Evolutionary conservation across 1,140 invertebrate species (phyloP).

Genomic region (Pseudomyrmex gracilis): DNA sequence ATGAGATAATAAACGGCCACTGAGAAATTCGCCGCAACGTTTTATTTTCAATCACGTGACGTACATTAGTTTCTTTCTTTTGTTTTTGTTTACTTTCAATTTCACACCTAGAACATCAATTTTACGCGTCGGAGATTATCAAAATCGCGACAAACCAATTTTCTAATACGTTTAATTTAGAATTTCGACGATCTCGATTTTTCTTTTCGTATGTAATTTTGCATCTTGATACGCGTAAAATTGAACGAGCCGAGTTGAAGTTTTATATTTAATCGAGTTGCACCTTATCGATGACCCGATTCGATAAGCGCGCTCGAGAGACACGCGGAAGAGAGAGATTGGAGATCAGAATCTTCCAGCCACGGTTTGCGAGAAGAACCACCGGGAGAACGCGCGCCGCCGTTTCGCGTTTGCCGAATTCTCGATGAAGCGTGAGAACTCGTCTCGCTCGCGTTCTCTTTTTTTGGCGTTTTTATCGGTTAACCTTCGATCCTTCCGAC

Average conservation of each 20-base stretch:
- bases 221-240: not conserved
- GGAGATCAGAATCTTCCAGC: slow-evolving; percentile 9
- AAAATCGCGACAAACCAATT: too few species aligned
- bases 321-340: not conserved
- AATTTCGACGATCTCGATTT: not conserved
- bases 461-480: slow-evolving; percentile 39
- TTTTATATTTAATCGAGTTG: slow-evolving; percentile 69
- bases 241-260: not conserved
- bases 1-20: too few species aligned
- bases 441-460: slow-evolving; percentile 22
- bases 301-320: slow-evolving; percentile 28
- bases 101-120: too few species aligned
- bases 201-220: not conserved
- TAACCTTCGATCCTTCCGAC: slow-evolving; percentile 48
- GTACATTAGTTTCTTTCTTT: too few species aligned
- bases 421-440: slow-evolving; percentile 57
- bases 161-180: too few species aligned
- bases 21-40: too few species aligned
- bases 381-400: not conserved
- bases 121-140: too few species aligned
- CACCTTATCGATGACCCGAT: slow-evolving; percentile 65
- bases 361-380: not conserved
- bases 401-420: slow-evolving; percentile 42
- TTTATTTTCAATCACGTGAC: too few species aligned
- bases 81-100: too few species aligned